phyloP scores from a whole-genome alignment of 2,797 vertebrate genomes.

The Cyprinella venusta region DNA sequence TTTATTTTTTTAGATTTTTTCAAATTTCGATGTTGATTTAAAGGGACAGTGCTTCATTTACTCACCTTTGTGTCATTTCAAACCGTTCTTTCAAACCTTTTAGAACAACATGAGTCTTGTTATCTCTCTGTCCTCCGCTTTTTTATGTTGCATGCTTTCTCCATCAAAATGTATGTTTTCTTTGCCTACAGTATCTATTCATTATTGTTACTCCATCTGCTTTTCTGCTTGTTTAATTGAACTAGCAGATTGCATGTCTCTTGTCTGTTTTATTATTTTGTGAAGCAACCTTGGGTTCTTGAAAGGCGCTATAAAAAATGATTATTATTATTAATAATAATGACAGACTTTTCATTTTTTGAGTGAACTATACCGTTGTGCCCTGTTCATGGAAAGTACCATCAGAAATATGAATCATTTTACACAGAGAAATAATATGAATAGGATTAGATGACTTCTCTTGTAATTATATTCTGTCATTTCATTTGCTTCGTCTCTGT shows the following conservation, averaged over 20 bases:
- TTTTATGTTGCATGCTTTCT: too few relatives aligned
- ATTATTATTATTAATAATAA: too few relatives aligned
- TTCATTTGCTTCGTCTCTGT: not conserved
- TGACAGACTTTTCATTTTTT: not conserved
- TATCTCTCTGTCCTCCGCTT: too few relatives aligned
- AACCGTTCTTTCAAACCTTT: not conserved
- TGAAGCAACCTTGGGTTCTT: too few relatives aligned
- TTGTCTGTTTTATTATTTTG: too few relatives aligned
- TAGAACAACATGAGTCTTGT: too few relatives aligned
- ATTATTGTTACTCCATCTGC: too few relatives aligned
- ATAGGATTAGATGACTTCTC: slow-evolving; percentile 36
- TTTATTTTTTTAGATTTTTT: not conserved
- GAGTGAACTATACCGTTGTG: not conserved
- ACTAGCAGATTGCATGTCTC: too few relatives aligned
- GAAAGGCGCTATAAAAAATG: too few relatives aligned
- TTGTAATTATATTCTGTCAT: not conserved
- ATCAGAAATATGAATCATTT: slow-evolving; percentile 67
- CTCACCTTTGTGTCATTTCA: not conserved
- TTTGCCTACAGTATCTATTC: too few relatives aligned
- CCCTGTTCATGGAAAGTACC: not conserved
- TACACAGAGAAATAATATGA: slow-evolving; percentile 66
- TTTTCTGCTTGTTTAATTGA: too few relatives aligned
- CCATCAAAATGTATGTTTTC: too few relatives aligned
- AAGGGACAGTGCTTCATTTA: not conserved
- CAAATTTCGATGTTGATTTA: not conserved